Evolutionary conservation across 2,797 vertebrate species (phyloP).

Genomic region (Champsocephalus esox): DNA sequence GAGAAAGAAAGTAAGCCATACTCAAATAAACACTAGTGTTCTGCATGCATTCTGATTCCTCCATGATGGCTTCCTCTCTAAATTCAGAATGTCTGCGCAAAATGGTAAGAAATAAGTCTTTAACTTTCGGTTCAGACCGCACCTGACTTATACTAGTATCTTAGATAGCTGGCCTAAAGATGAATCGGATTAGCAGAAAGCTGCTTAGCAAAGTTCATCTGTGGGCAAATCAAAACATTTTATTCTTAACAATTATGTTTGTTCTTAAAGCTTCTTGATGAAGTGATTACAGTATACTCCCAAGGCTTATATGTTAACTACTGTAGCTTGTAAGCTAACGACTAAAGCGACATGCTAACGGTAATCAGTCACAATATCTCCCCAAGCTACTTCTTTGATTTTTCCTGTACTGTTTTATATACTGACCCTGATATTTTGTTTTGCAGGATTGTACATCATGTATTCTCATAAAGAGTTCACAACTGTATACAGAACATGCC

Average conservation of each 20-base stretch:
- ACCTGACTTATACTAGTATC: neutral
- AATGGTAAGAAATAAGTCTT: neutral
- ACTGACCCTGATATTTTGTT: too few relatives aligned
- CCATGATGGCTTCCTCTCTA: neutral
- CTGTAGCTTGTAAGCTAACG: neutral
- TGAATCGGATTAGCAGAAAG: neutral
- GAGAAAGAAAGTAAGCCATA: neutral
- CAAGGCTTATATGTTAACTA: neutral
- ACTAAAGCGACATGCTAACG: neutral
- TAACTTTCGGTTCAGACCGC: neutral
- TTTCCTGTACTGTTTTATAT: too few relatives aligned
- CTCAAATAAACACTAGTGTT: neutral
- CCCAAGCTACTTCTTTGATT: too few relatives aligned
- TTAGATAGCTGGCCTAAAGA: neutral
- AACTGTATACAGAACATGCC: too few relatives aligned
- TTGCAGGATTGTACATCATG: too few relatives aligned
- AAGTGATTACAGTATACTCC: too few relatives aligned
- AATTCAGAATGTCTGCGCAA: neutral
- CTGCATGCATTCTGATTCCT: neutral
- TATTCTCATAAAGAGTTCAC: too few relatives aligned
- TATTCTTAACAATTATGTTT: neutral
- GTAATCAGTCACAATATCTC: neutral
- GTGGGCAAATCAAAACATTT: neutral
- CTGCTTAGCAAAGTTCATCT: neutral
- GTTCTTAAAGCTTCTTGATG: too few relatives aligned